Evolutionary conservation across 2,888 invertebrate species (phyloP).

Genomic region (Anticlea derivata): DNA sequence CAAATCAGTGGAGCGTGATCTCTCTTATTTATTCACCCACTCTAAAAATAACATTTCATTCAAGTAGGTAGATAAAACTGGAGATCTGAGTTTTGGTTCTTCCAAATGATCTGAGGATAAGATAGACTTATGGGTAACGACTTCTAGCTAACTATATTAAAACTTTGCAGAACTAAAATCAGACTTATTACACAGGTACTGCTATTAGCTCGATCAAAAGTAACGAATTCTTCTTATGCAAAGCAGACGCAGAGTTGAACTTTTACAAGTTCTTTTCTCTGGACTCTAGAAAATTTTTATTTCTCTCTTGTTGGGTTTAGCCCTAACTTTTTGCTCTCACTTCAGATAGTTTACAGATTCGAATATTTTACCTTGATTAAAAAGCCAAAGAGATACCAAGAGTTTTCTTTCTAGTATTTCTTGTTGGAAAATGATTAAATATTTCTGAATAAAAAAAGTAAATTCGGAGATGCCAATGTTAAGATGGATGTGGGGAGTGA

Average conservation of each 20-base stretch:
- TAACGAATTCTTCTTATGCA: slow-evolving; percentile 3
- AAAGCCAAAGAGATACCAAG: not conserved
- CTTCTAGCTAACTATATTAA: too few species aligned
- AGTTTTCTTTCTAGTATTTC: slow-evolving; percentile 3
- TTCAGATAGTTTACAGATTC: slow-evolving; percentile 18
- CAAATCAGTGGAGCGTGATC: slow-evolving; percentile 28
- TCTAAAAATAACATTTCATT: slow-evolving; percentile 18
- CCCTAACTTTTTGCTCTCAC: slow-evolving; percentile 4
- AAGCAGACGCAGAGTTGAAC: not conserved
- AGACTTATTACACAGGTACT: too few species aligned
- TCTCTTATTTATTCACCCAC: slow-evolving; percentile 18
- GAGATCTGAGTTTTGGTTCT: too few species aligned
- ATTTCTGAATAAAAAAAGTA: too few species aligned
- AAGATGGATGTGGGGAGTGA: too few species aligned
- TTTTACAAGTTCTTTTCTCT: not conserved
- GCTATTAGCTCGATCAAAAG: too few species aligned
- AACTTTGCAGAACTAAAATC: too few species aligned
- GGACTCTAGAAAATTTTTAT: not conserved
- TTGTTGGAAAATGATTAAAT: slow-evolving; percentile 3
- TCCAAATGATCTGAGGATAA: too few species aligned
- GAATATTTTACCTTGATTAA: slow-evolving; percentile 5
- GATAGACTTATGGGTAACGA: too few species aligned
- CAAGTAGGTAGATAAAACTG: too few species aligned
- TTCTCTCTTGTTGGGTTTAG: slow-evolving; percentile 4
- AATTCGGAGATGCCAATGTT: too few species aligned